These are phyloP conservation scores for Xiphorhynchus elegans DNA, from an alignment of 2,113 vertebrate species.

Conservation along the genomic window DNA sequence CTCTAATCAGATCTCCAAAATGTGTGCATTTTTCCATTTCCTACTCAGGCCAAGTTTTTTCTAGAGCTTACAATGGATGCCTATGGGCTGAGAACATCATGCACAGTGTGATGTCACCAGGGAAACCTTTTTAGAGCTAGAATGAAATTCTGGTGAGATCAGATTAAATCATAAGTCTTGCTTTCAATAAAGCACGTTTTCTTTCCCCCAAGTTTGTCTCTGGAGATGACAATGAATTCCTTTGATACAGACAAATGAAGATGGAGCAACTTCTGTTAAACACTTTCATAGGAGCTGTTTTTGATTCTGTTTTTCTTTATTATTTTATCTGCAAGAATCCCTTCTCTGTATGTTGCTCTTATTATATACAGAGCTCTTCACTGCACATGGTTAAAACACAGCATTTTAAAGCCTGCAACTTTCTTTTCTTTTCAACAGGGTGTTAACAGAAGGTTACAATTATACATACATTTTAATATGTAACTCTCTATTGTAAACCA, in stretches of 20 bases:
- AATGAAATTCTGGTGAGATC: slow-evolving; percentile 38
- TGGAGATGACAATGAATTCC: slow-evolving; percentile 35
- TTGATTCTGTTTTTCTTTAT: not conserved
- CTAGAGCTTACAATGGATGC: not conserved
- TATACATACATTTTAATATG: slow-evolving; percentile 65
- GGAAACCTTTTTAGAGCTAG: slow-evolving; percentile 5
- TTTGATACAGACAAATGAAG: slow-evolving; percentile 7
- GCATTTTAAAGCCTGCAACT: not conserved
- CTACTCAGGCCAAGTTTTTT: not conserved
- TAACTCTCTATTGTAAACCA: slow-evolving; percentile 64
- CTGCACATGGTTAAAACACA: not conserved
- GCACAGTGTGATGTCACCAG: slow-evolving; percentile 43
- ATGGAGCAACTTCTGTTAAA: not conserved
- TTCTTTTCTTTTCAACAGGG: not conserved
- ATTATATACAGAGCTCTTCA: not conserved
- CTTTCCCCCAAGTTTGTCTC: not conserved
- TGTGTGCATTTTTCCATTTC: fast-evolving
- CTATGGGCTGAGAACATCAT: slow-evolving; percentile 9
- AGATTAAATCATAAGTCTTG: slow-evolving; percentile 43
- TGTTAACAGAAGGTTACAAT: slow-evolving; percentile 53
- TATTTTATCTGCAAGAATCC: not conserved
- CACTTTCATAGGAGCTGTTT: not conserved
- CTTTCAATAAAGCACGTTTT: slow-evolving; percentile 25
- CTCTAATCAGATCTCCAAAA: not conserved
- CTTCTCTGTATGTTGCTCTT: not conserved